These are phyloP conservation scores for Rhynchomys soricoides DNA, from an alignment of 2,113 vertebrate species.

Conservation along the genomic window DNA sequence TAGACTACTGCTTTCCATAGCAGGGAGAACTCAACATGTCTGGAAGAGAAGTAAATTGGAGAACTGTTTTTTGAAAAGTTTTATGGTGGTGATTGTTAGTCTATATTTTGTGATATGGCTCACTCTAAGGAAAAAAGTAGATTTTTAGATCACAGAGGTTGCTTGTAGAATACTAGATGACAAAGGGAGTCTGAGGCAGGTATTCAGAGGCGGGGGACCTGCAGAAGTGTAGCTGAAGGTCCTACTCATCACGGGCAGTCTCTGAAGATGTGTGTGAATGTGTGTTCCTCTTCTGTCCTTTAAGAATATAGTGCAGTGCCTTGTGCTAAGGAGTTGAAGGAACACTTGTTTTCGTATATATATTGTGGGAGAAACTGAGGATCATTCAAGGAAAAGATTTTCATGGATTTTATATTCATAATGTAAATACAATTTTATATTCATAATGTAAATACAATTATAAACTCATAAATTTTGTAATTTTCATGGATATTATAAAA, in stretches of 20 bases:
- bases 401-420: not conserved
- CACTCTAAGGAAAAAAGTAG: not conserved
- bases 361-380: not conserved
- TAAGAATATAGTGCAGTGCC: not conserved
- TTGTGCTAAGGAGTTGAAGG: not conserved
- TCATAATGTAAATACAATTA: not conserved
- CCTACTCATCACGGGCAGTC: not conserved
- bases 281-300: not conserved
- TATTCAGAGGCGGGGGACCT: not conserved
- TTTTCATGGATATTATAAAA: not conserved
- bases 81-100: not conserved
- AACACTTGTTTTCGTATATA: conserved; percentile 12
- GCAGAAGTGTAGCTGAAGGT: not conserved
- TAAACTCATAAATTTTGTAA: not conserved
- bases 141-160: not conserved
- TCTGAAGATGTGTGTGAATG: conserved; percentile 7
- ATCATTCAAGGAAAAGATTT: conserved; percentile 7
- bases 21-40: conserved; percentile 14
- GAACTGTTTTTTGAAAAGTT: conserved; percentile 17
- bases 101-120: not conserved
- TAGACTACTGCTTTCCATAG: not conserved
- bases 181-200: not conserved
- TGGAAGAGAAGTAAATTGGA: conserved; percentile 22
- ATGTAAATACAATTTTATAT: not conserved
- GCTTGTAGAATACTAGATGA: not conserved